These are phyloP conservation scores for Pelagia noctiluca DNA, from an alignment of 30 jellyfish, hydroid and myxozoan genomes.

Conservation along the genomic window DNA sequence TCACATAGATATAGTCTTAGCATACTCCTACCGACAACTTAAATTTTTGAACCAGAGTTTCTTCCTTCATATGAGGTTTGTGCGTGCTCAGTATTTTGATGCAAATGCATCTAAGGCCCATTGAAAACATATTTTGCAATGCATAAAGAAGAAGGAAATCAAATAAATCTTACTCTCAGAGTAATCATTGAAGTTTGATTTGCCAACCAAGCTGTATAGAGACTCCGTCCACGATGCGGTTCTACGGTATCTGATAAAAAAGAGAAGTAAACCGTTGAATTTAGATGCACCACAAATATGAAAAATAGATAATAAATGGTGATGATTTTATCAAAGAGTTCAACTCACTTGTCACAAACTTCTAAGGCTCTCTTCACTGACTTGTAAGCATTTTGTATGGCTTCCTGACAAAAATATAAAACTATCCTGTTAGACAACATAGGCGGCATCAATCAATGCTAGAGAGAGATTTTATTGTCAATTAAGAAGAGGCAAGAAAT, in stretches of 20 bases:
- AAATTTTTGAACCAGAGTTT: too few species aligned
- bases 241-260: constrained; percentile 74
- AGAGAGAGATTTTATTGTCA: too few species aligned
- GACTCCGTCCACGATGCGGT: constrained; percentile 89
- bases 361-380: constrained; percentile 77
- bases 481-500: too few species aligned
- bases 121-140: not conserved
- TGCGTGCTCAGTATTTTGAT: not conserved
- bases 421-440: too few species aligned
- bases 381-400: constrained; percentile 79
- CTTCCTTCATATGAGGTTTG: too few species aligned
- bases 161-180: constrained; percentile 69
- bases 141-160: not conserved
- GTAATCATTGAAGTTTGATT: constrained; percentile 83
- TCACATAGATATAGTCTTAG: too few species aligned
- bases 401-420: constrained; percentile 59
- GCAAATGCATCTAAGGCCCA: not conserved
- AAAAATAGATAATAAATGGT: too few species aligned
- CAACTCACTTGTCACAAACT: constrained; percentile 81
- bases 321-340: not conserved
- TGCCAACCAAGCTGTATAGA: constrained; percentile 76
- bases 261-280: not conserved
- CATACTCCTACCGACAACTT: too few species aligned
- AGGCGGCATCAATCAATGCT: too few species aligned
- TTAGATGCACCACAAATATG: not conserved